Conservation (phyloP, 2,888 invertebrate species). For the Xestia c-nigrum region DNA sequence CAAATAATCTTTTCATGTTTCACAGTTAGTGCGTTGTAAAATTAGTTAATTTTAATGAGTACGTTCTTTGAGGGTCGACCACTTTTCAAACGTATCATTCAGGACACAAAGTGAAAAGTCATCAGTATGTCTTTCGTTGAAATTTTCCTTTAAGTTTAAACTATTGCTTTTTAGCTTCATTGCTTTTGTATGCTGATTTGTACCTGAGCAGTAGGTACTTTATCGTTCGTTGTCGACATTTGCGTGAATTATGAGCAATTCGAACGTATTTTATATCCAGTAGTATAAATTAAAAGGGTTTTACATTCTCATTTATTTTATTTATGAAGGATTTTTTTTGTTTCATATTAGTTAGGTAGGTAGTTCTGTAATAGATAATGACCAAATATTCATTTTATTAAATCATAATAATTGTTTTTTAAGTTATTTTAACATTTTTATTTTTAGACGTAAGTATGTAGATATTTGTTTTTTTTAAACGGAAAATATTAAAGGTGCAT, state of each 20-base stretch:
- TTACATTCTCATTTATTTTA: conserved; percentile 27
- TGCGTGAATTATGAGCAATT: neutral
- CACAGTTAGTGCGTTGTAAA: neutral
- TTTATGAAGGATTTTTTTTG: conserved; percentile 8
- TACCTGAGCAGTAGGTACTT: neutral
- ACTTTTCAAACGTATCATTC: neutral
- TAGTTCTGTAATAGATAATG: neutral
- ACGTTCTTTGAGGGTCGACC: neutral
- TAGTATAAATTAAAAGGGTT: neutral
- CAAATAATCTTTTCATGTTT: neutral
- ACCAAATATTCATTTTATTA: conserved; percentile 31
- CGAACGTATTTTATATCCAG: neutral
- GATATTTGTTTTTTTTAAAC: conserved; percentile 2
- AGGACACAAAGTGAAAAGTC: neutral
- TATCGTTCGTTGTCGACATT: neutral
- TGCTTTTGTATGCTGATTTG: neutral
- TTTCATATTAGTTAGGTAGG: conserved; percentile 14
- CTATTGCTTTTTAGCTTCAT: neutral
- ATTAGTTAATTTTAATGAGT: neutral
- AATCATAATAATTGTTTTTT: conserved; percentile 6
- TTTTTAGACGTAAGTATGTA: too few relatives aligned
- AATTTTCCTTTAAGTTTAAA: neutral
- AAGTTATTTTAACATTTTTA: conserved; percentile 3
- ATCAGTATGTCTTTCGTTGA: neutral
- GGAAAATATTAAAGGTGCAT: neutral